A percentile compares a stretch with the other conserved stretches of the same genome.
Conservation (phyloP, 2,888 invertebrate genomes). For the Hyppa rectilinea region DNA sequence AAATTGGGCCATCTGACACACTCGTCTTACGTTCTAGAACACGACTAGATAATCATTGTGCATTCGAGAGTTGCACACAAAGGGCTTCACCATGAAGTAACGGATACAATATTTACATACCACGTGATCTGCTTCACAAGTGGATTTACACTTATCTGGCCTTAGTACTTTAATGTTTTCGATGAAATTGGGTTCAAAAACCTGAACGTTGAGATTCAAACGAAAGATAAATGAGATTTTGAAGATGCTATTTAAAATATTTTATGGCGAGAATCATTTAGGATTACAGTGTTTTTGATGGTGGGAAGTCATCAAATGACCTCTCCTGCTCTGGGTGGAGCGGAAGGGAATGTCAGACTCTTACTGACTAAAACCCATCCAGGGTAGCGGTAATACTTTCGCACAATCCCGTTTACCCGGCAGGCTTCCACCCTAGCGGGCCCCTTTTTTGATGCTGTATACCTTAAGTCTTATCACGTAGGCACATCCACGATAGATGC, state of each 20-base stretch:
- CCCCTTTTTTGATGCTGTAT: too few relatives aligned
- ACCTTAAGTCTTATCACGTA: too few relatives aligned
- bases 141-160: constrained; percentile 9
- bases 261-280: neutral
- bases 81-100: constrained; percentile 54
- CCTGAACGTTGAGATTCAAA: neutral
- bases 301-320: too few relatives aligned
- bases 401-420: too few relatives aligned
- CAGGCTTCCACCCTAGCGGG: too few relatives aligned
- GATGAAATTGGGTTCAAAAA: neutral
- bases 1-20: constrained; percentile 29
- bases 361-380: too few relatives aligned
- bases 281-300: too few relatives aligned
- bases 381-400: too few relatives aligned
- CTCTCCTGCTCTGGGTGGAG: too few relatives aligned
- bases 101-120: constrained; percentile 58
- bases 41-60: constrained; percentile 31
- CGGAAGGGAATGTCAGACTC: too few relatives aligned
- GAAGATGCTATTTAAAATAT: neutral
- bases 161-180: neutral
- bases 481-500: neutral
- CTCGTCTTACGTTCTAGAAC: constrained; percentile 10
- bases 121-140: constrained; percentile 37
- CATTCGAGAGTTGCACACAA: constrained; percentile 37
- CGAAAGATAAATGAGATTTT: neutral